Conservation (phyloP, 2,113 vertebrate genomes). For the Crotalus viridis region DNA sequence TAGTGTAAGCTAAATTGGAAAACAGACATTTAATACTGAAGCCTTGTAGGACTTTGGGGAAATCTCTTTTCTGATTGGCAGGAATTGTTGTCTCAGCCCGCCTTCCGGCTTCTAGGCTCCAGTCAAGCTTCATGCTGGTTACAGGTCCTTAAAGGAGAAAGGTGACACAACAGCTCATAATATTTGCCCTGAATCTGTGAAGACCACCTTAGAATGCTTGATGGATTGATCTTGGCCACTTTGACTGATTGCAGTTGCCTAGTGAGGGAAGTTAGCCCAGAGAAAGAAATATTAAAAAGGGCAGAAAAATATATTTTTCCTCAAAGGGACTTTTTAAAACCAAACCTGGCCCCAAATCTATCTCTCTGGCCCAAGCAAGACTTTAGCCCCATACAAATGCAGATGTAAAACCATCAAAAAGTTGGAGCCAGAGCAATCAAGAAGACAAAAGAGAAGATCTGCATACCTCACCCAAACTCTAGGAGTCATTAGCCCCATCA, state of each 20-base stretch:
- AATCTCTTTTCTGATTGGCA: background rate
- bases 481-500: too few species aligned
- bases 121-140: background rate
- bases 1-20: background rate
- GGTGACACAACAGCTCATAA: background rate
- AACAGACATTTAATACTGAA: background rate
- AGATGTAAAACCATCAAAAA: too few species aligned
- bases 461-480: too few species aligned
- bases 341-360: too few species aligned
- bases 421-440: too few species aligned
- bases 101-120: background rate
- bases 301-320: too few species aligned
- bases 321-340: too few species aligned
- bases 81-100: background rate
- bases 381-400: too few species aligned
- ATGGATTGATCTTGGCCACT: background rate
- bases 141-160: background rate
- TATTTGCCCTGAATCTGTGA: background rate
- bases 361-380: too few species aligned
- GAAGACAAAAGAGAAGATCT: too few species aligned
- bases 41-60: background rate
- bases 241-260: background rate
- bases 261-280: background rate
- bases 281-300: too few species aligned
- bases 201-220: background rate